Base-by-base conservation (phyloP, 2,113 vertebrate species). In the Pelmatolapia mariae region DNA sequence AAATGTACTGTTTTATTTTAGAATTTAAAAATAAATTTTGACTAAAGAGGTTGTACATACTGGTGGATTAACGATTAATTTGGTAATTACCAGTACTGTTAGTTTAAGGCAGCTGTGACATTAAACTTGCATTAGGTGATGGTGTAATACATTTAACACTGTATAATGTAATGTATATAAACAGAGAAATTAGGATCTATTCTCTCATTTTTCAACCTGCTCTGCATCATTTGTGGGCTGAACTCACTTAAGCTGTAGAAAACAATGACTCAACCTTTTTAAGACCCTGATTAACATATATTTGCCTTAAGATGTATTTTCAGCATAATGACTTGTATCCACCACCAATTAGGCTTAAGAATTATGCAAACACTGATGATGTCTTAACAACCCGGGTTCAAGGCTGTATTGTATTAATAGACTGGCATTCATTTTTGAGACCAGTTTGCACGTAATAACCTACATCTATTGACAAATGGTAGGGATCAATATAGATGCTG, bases 391-490 rank as follows among this genome's bases (percentile, higher is more conserved):
- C 87, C 43, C 1, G 1, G 76, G 86, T 88, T 82, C 71, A 12
- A 19, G 40, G 87, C 86, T 61, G 13, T 47, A 1, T 81, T 82
- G 82, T 86, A 87, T 73, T 26, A 83, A 24, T 56, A 80, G 16
- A 71, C 79, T 61, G 88, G 53, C 88, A 86, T 88, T 93, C 54
- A 83, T 88, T 76, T 93, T 89, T 36, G 50, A 94, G 91, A 81
- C 83, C 83, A 78, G 86, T 92, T 95, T 91, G 88, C 89, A 85
- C 89, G 56, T 93, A 89, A 94, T 87, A 79, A 47, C 84, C 83
- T 93, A 91, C 63, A 87, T 82, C 85, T 94, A 91, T 93, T 84
- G 93, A 95, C 91, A 86, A 87, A 90, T 79, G 54, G 54, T 80
- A 33, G 7, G 22, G 80, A 90, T 96, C 93, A 88, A 95, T 95